Evolutionary conservation across 2,113 vertebrate species (phyloP), one percentile per base, ranked within the genome.

Genomic region (Tretioscincus oriximinensis): DNA sequence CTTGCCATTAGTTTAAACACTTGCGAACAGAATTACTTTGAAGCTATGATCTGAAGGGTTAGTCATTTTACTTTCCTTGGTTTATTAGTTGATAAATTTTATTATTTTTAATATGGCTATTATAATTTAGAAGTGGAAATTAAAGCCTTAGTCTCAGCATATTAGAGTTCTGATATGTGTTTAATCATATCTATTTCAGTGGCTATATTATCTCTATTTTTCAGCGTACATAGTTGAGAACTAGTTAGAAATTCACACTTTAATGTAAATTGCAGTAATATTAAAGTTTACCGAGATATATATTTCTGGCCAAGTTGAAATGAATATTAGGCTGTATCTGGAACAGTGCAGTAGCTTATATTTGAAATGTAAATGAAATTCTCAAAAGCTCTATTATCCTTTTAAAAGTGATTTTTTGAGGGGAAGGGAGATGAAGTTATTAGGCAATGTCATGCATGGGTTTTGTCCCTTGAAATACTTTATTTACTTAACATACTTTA

Each of bases 11-110:
- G 14, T 67, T 84, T 82, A 82, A 92, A 89, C 58, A 66, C 75
- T 14, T 1, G 2, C 28, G 74, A 81, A 22, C 29, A 5, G 66
- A 64, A 58, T 35, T 74, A 58, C 49, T 90, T 78, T 78, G 76
- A 84, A 87, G 9, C 70, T 75, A 73, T 58, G 5, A 77, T 84
- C 41, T 76, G 79, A 84, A 72, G 31, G 76, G 7, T 8, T 81
- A 51, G 73, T 77, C 51, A 61, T 18, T 21, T 58, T 45, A 2
- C 72, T 77, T 74, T 86, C 22, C 86, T 1, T 80, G 77, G 41
- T 64, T 90, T 87, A 85, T 84, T 85, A 83, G 64, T 41, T 84
- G 67, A 84, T 88, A 88, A 90, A 89, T 41, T 24, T 11, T 83
- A 90, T 85, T 61, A 75, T 70, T 14, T 70, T 45, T 81, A 76